phyloP scores from a whole-genome alignment of 2,888 invertebrate genomes.

The Parelbella ahira region DNA sequence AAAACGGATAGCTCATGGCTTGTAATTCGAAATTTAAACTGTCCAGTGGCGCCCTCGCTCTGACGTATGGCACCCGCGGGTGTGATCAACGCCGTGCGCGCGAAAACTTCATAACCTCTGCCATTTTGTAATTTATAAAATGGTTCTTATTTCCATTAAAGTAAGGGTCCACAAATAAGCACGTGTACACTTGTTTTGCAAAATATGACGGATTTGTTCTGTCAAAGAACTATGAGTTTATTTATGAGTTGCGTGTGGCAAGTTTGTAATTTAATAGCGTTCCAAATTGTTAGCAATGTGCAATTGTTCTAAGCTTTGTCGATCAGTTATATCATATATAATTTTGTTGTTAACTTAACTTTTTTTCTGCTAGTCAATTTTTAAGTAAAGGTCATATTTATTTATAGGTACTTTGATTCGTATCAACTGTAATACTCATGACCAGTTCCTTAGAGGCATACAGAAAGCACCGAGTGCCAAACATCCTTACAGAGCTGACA shows the following conservation, averaged over 20 bases:
- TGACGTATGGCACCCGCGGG: constrained; percentile 67
- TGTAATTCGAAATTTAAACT: constrained; percentile 65
- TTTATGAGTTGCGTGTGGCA: constrained; percentile 14
- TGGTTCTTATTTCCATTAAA: not conserved
- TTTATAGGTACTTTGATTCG: no score
- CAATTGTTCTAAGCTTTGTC: constrained; percentile 3
- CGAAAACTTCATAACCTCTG: constrained; percentile 5
- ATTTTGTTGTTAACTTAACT: no score
- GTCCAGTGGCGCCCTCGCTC: constrained; percentile 51
- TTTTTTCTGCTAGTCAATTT: no score
- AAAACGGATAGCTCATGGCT: constrained; percentile 59
- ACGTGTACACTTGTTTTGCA: constrained; percentile 24
- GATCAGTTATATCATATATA: no score
- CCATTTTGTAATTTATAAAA: constrained; percentile 18
- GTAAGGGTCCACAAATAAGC: not conserved
- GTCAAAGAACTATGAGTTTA: constrained; percentile 34
- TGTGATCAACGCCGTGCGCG: constrained; percentile 48
- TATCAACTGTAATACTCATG: no score
- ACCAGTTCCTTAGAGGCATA: no score
- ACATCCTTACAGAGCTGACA: no score
- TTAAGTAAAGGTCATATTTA: no score
- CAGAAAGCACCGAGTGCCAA: no score
- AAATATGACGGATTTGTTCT: constrained; percentile 46
- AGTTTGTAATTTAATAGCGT: constrained; percentile 19
- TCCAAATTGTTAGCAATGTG: not conserved